Percentiles rank a stretch among this genome's conserved stretches.
Conservation (phyloP, 2,113 vertebrate species). For the Zeus faber region DNA sequence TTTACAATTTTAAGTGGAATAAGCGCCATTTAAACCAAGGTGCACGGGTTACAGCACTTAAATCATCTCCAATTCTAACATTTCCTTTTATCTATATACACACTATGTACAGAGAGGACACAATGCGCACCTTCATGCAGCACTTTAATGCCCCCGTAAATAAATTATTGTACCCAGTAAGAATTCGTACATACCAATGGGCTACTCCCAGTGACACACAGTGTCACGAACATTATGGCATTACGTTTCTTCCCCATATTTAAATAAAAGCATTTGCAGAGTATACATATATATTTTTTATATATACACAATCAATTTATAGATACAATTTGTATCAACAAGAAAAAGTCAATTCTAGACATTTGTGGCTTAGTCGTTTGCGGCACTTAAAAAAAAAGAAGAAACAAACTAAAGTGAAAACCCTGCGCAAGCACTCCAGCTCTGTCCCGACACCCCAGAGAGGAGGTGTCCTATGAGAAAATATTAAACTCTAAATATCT, state of each 20-base stretch:
- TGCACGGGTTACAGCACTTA: slow-evolving; percentile 58
- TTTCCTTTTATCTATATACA: slow-evolving; percentile 68
- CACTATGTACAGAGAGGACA: slow-evolving; percentile 74
- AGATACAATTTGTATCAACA: slow-evolving; percentile 99
- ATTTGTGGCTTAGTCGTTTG: slow-evolving; percentile 93
- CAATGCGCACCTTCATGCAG: slow-evolving; percentile 73
- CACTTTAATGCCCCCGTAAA: slow-evolving; percentile 81
- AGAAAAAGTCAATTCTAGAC: slow-evolving; percentile 98
- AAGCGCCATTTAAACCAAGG: slow-evolving; percentile 50
- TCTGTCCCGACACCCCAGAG: too few relatives aligned
- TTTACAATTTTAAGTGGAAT: slow-evolving; percentile 41
- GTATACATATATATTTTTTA: slow-evolving; percentile 74
- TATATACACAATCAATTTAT: slow-evolving; percentile 90
- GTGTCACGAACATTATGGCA: slow-evolving; percentile 95
- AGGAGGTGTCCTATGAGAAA: too few relatives aligned
- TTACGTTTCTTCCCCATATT: slow-evolving; percentile 68
- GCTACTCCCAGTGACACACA: slow-evolving; percentile 96
- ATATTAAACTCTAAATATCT: too few relatives aligned
- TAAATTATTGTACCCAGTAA: slow-evolving; percentile 84
- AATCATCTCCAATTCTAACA: slow-evolving; percentile 32
- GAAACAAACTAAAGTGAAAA: too few relatives aligned
- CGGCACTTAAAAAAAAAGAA: slow-evolving; percentile 77
- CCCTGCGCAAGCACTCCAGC: too few relatives aligned
- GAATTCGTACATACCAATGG: slow-evolving; percentile 81
- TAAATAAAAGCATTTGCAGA: slow-evolving; percentile 90